A percentile compares a stretch with the other conserved stretches of the same genome.
phyloP scores from a whole-genome alignment of 2,888 invertebrate genomes.

The Pelosia muscerda region DNA sequence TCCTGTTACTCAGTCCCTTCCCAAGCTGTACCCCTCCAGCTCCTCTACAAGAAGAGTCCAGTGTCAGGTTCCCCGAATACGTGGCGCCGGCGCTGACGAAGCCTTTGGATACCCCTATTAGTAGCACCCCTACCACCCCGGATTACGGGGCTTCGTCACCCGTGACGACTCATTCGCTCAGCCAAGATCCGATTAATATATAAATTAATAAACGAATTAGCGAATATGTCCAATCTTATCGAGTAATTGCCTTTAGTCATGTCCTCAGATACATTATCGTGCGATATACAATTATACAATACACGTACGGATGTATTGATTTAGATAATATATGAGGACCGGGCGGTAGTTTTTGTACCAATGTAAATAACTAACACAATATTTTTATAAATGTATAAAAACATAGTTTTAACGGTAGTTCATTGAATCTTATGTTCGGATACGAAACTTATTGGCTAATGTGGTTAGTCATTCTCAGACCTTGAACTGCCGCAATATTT shows the following conservation, averaged over 20 bases:
- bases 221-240: conserved; percentile 45
- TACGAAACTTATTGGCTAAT: conserved; percentile 20
- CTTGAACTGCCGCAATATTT: conserved; percentile 24
- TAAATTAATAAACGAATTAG: conserved; percentile 55
- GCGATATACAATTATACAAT: conserved; percentile 48
- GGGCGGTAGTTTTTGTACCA: conserved; percentile 42
- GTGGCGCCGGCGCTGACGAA: conserved; percentile 86
- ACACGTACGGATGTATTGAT: conserved; percentile 35
- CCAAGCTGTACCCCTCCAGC: conserved; percentile 89
- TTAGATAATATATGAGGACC: conserved; percentile 30
- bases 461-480: conserved; percentile 11
- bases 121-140: conserved; percentile 76
- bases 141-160: conserved; percentile 84
- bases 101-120: conserved; percentile 78
- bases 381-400: conserved; percentile 59
- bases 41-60: conserved; percentile 79
- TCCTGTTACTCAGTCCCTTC: conserved; percentile 90
- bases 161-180: conserved; percentile 68
- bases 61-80: conserved; percentile 83
- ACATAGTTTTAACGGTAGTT: conserved; percentile 43
- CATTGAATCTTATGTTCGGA: conserved; percentile 58
- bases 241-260: conserved; percentile 53
- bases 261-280: conserved; percentile 44
- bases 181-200: conserved; percentile 78
- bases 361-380: conserved; percentile 70